phyloP scores from a whole-genome alignment of 1,140 invertebrate species.

The Mya arenaria region DNA sequence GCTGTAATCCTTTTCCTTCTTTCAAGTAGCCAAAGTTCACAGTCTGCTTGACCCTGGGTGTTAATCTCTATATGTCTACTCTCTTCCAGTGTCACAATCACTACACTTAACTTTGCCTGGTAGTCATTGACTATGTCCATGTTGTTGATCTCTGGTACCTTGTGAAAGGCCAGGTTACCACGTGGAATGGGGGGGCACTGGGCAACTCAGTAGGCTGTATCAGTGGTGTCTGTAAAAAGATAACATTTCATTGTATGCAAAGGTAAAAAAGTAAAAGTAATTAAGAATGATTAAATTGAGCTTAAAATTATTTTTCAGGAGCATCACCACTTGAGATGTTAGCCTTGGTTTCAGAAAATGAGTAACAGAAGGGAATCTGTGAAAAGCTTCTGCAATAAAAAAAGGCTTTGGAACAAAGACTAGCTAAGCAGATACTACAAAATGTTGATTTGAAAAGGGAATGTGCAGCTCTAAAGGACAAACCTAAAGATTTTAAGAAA shows the following conservation, averaged over 20 bases:
- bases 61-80: not conserved
- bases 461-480: not conserved
- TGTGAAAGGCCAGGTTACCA: not conserved
- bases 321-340: slow-evolving; percentile 4
- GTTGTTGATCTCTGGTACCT: not conserved
- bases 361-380: not conserved
- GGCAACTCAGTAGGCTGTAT: too few species aligned
- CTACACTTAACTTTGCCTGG: not conserved
- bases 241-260: too few species aligned
- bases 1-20: too few species aligned
- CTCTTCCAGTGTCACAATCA: not conserved
- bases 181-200: too few species aligned
- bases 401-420: not conserved
- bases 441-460: not conserved
- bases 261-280: too few species aligned
- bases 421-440: not conserved
- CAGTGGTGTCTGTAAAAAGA: too few species aligned
- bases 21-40: not conserved
- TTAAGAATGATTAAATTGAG: too few species aligned
- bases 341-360: not conserved
- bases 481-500: not conserved
- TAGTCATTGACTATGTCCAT: not conserved
- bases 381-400: not conserved
- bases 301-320: too few species aligned
- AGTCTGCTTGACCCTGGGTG: not conserved